Evolutionary conservation across 2,888 invertebrate genomes (phyloP).

Genomic region (Polylopha cassiicola): DNA sequence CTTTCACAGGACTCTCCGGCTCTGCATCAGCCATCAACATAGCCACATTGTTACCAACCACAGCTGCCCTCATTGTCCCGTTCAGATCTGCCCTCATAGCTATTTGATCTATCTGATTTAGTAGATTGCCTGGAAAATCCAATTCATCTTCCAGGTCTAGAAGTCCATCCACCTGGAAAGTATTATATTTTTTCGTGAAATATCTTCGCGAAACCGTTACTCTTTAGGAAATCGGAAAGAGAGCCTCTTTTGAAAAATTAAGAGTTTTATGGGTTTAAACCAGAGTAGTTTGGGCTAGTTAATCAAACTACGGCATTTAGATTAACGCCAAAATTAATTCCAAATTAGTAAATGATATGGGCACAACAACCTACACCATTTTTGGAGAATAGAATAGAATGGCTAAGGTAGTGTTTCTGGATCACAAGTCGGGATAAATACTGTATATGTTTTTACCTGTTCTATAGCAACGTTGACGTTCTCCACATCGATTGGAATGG

Average conservation of each 20-base stretch:
- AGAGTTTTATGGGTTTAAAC: no score
- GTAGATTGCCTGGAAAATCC: slow-evolving; percentile 50
- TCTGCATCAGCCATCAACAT: slow-evolving; percentile 52
- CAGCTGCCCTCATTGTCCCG: slow-evolving; percentile 35
- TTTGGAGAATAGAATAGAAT: no score
- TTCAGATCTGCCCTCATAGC: slow-evolving; percentile 49
- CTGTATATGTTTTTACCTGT: slow-evolving; percentile 44
- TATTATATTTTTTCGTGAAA: no score
- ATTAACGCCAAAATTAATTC: background rate
- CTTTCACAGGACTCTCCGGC: slow-evolving; percentile 46
- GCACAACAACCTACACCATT: no score
- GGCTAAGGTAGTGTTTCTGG: no score
- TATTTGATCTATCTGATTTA: slow-evolving; percentile 54
- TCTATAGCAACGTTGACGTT: slow-evolving; percentile 46
- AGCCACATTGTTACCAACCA: slow-evolving; percentile 54
- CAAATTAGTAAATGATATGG: background rate
- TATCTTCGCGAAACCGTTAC: no score
- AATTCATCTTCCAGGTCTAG: slow-evolving; percentile 40
- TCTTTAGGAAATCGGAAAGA: no score
- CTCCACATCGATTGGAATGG: slow-evolving; percentile 36
- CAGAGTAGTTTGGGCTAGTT: no score
- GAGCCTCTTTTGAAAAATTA: no score
- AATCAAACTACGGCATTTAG: no score
- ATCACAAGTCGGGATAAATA: no score
- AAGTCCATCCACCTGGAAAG: slow-evolving; percentile 52